Percentiles rank a stretch among this genome's conserved stretches.
Evolutionary conservation across 2,888 invertebrate species (phyloP).

Genomic region (Patella ulyssiponensis): DNA sequence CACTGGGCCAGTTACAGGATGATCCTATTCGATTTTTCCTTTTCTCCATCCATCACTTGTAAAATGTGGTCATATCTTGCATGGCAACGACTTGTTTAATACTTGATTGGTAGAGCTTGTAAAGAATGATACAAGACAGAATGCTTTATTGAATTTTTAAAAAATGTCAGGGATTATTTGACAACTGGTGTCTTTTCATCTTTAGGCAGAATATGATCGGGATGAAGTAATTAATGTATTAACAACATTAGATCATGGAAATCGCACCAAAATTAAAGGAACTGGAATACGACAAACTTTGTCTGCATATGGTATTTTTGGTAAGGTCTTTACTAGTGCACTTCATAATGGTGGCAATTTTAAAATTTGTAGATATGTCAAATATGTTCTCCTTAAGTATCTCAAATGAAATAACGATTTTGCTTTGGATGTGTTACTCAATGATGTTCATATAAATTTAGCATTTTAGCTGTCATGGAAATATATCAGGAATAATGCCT

Average conservation of each 20-base stretch:
- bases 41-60: no score
- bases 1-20: no score
- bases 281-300: slow-evolving; percentile 82
- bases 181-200: background rate
- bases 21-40: no score
- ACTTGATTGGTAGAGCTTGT: no score
- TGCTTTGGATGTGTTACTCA: background rate
- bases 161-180: no score
- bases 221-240: slow-evolving; percentile 89
- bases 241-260: slow-evolving; percentile 82
- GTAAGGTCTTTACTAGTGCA: slow-evolving; percentile 73
- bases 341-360: background rate
- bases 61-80: no score
- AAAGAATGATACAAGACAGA: no score
- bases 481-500: no score
- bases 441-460: background rate
- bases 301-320: slow-evolving; percentile 95
- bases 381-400: no score
- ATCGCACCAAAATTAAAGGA: slow-evolving; percentile 73
- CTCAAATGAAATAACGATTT: background rate
- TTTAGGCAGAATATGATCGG: slow-evolving; percentile 87
- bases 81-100: no score
- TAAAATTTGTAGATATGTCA: background rate
- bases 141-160: no score
- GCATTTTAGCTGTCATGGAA: no score